Evolutionary conservation across 2,888 invertebrate genomes (phyloP).

Genomic region (Epirrhoe alternata): DNA sequence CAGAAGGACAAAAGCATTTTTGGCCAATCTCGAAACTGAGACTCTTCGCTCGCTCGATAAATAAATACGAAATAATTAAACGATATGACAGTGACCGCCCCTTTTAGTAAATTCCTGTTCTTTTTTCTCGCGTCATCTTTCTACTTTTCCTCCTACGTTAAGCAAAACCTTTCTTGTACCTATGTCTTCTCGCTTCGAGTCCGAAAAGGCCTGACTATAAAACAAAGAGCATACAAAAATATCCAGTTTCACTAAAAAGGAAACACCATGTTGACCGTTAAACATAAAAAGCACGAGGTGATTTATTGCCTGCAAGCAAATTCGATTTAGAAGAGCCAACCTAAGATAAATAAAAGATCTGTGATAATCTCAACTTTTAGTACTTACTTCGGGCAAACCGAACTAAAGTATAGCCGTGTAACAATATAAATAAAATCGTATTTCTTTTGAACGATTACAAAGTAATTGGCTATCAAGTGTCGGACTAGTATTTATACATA

Average conservation of each 20-base stretch:
- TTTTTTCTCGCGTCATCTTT: too few relatives aligned
- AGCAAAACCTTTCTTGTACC: too few relatives aligned
- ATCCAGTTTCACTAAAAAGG: constrained; percentile 19
- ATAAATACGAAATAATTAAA: too few relatives aligned
- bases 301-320: constrained; percentile 19
- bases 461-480: neutral
- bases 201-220: neutral
- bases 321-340: constrained; percentile 5
- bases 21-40: too few relatives aligned
- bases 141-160: too few relatives aligned
- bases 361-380: constrained; percentile 9
- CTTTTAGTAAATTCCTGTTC: too few relatives aligned
- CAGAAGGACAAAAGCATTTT: too few relatives aligned
- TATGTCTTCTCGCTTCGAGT: neutral
- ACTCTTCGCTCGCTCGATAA: too few relatives aligned
- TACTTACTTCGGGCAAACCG: neutral
- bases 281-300: constrained; percentile 11
- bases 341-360: constrained; percentile 1
- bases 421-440: constrained; percentile 4
- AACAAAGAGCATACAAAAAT: constrained; percentile 13
- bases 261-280: constrained; percentile 10
- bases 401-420: constrained; percentile 1
- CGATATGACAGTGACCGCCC: too few relatives aligned
- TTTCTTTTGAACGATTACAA: constrained; percentile 6
- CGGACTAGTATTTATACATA: neutral